Percentiles rank a stretch among this genome's conserved stretches.
Conservation (phyloP, 2,888 invertebrate genomes). For the Drosophila bunnanda region DNA sequence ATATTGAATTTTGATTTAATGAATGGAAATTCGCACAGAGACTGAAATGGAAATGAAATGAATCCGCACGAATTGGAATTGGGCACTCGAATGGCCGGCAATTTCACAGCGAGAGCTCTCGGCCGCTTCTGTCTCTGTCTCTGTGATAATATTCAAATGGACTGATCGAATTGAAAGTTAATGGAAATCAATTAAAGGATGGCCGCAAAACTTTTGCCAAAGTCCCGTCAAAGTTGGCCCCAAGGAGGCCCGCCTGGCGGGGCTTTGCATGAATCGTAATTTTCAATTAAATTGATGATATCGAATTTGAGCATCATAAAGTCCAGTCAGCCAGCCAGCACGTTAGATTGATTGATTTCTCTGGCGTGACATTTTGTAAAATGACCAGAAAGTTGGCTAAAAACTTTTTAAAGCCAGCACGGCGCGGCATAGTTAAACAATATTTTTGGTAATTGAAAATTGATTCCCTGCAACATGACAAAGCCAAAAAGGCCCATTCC, state of each 20-base stretch:
- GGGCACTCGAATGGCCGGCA: conserved; percentile 18
- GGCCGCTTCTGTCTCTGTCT: background rate
- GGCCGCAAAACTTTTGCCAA: conserved; percentile 31
- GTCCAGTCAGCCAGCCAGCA: conserved; percentile 5
- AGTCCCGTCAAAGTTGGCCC: conserved; percentile 15
- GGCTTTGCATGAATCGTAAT: conserved; percentile 74
- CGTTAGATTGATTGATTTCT: conserved; percentile 69
- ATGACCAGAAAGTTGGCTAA: conserved; percentile 46
- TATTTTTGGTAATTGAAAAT: conserved; percentile 70
- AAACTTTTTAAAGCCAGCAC: conserved; percentile 47
- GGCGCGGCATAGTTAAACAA: conserved; percentile 50
- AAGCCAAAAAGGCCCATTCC: conserved; percentile 28
- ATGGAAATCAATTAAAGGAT: conserved; percentile 45
- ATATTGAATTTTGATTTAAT: conserved; percentile 80
- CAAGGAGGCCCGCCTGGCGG: conserved; percentile 9
- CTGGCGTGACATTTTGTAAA: conserved; percentile 71
- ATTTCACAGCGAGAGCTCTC: conserved; percentile 32
- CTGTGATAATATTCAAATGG: conserved; percentile 46
- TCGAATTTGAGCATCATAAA: conserved; percentile 31
- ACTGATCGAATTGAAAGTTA: conserved; percentile 48
- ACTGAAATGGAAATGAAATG: conserved; percentile 35
- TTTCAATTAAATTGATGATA: conserved; percentile 74
- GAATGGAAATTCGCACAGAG: conserved; percentile 73
- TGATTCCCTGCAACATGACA: conserved; percentile 57
- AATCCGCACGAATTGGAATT: conserved; percentile 34